phyloP scores from a whole-genome alignment of 2,888 invertebrate species.

The Plagodis dolabraria region DNA sequence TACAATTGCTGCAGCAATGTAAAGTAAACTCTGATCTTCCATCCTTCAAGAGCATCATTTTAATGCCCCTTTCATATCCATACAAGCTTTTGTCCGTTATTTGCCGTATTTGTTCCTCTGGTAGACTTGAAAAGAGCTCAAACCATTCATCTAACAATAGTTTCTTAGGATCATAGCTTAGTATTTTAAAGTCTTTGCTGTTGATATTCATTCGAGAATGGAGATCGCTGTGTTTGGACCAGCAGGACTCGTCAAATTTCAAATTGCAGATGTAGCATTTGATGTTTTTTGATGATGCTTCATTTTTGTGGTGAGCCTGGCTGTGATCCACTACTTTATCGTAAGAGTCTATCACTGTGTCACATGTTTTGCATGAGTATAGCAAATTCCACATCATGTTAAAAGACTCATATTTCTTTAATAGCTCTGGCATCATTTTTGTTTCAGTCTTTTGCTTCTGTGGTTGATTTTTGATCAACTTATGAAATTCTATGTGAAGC shows the following conservation, averaged over 20 bases:
- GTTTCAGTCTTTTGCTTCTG: not conserved
- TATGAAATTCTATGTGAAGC: slow-evolving; percentile 51
- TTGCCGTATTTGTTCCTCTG: slow-evolving; percentile 43
- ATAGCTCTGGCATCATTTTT: slow-evolving; percentile 44
- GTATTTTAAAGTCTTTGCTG: slow-evolving; percentile 48
- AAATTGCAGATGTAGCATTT: slow-evolving; percentile 56
- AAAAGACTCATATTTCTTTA: slow-evolving; percentile 55
- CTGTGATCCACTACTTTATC: slow-evolving; percentile 60
- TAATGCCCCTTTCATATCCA: slow-evolving; percentile 38
- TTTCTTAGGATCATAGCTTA: slow-evolving; percentile 47
- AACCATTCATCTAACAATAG: slow-evolving; percentile 54
- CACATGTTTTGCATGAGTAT: slow-evolving; percentile 53
- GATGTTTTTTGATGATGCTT: slow-evolving; percentile 36
- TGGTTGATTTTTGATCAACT: slow-evolving; percentile 23
- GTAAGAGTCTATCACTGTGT: slow-evolving; percentile 52
- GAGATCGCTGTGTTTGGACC: slow-evolving; percentile 46
- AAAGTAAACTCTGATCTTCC: slow-evolving; percentile 49
- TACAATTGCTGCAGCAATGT: slow-evolving; percentile 51
- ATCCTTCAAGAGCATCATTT: slow-evolving; percentile 44
- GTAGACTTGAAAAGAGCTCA: slow-evolving; percentile 46
- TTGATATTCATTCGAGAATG: slow-evolving; percentile 42
- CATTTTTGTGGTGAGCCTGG: slow-evolving; percentile 53
- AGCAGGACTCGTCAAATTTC: slow-evolving; percentile 49
- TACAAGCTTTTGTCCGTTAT: slow-evolving; percentile 53
- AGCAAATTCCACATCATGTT: slow-evolving; percentile 60